Evolutionary conservation across 53 echinoderm and acorn worm genomes (phyloP).

Genomic region (Stichopus horrens): DNA sequence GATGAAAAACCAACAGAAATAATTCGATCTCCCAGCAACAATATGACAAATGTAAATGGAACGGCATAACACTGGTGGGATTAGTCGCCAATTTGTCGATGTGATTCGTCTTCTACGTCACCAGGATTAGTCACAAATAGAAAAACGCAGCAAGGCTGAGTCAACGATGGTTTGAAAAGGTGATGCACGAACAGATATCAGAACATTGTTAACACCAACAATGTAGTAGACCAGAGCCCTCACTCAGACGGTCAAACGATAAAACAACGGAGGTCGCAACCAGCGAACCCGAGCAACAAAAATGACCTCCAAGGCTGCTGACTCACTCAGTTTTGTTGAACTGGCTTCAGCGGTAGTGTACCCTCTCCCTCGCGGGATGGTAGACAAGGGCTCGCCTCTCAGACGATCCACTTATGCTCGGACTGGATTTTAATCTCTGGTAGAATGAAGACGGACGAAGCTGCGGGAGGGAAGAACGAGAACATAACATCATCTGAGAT

Average conservation of each 20-base stretch:
- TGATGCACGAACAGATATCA: background rate
- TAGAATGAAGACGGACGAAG: conserved; percentile 76
- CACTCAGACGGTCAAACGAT: background rate
- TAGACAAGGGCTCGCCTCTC: background rate
- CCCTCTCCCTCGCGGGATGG: background rate
- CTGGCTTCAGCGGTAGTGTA: background rate
- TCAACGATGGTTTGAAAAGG: background rate
- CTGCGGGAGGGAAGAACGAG: conserved; percentile 31
- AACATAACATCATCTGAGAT: background rate
- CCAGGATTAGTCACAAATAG: background rate
- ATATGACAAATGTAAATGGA: background rate
- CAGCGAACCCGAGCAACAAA: background rate
- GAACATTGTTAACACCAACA: background rate
- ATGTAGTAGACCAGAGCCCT: background rate
- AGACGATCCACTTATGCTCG: conserved; percentile 61
- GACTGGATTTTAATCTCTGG: conserved; percentile 77
- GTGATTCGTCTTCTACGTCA: background rate
- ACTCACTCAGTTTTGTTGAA: conserved; percentile 20
- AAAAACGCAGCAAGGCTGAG: background rate
- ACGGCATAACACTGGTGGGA: background rate
- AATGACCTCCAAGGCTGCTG: conserved; percentile 1
- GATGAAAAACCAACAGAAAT: background rate
- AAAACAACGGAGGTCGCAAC: background rate
- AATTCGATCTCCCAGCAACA: too few species aligned
- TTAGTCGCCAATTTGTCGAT: background rate